Evolutionary conservation across 2,113 vertebrate species (phyloP).

Genomic region (Arothron firmamentum): DNA sequence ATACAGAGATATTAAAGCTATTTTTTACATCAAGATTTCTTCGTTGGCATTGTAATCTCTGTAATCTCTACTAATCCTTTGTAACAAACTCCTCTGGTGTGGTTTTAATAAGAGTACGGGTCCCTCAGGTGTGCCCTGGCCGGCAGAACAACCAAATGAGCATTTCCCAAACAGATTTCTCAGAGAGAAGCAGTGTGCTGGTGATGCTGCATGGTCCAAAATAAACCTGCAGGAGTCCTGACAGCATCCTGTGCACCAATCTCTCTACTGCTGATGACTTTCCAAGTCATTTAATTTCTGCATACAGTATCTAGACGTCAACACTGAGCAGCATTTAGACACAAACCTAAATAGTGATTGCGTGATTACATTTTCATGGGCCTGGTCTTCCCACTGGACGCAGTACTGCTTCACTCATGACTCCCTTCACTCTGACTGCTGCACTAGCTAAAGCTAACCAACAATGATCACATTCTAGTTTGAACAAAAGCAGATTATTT

Average conservation of each 20-base stretch:
- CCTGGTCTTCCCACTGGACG: neutral
- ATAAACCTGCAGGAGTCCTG: constrained; percentile 19
- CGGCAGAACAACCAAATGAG: constrained; percentile 8
- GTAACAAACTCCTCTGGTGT: neutral
- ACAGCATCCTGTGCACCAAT: constrained; percentile 6
- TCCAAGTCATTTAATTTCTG: constrained; percentile 18
- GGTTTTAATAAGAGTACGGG: neutral
- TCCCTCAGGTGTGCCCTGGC: neutral
- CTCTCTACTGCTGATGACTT: constrained; percentile 11
- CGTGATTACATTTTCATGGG: neutral
- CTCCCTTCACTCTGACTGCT: constrained; percentile 6
- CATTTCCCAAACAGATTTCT: constrained; percentile 8
- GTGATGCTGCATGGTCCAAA: constrained; percentile 6
- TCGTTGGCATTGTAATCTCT: neutral
- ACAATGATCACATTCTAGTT: no score
- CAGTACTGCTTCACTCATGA: constrained; percentile 36
- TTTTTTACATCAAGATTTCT: constrained; percentile 1
- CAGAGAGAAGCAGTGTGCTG: constrained; percentile 2
- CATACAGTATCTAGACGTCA: neutral
- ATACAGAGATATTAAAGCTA: neutral
- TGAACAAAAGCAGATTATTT: no score
- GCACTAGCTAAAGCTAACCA: no score
- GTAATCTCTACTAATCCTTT: neutral
- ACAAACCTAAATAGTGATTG: constrained; percentile 2
- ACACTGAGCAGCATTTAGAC: neutral